Base-by-base conservation (phyloP, 2,888 invertebrate species). In the Drosophila maculinotata region DNA sequence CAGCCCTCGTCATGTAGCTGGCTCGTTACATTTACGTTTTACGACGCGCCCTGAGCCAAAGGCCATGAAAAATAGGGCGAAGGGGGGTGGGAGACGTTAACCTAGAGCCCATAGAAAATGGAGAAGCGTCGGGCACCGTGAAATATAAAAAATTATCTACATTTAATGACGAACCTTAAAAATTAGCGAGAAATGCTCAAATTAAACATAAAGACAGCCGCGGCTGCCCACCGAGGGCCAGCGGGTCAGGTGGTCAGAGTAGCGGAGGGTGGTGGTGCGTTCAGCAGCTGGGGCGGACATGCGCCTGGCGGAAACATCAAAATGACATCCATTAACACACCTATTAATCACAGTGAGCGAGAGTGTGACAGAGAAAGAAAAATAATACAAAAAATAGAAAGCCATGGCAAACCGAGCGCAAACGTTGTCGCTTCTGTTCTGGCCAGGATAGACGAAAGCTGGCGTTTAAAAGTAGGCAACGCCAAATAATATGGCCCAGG, bases 241-340 rank as follows among this genome's bases (percentile, higher is more conserved):
- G 23, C 28, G 38, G 23, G 48, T 42, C 26, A 48, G 28, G 7
- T 15, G 9, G 35, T 44, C 15, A 7, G 26, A 15, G 28, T n/a
- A 9, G 10, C 8, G 17, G 7, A 8, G 25, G 12, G 25, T 20
- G n/a, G 9, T 10, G 25, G 2, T 23, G 17, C 8, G 26, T 14
- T 25, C 4, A 14, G 30, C 7, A 31, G 47, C 20, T 30, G 52
- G 42, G 47, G 25, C 58, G 75, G 84, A 76, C 81, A 81, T 77
- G 82, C 87, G 85, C 79, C 82, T 79, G 69, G 78, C 79, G 87
- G 84, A 89, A 86, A 88, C 83, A 86, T 83, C 82, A 79, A 88
- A 90, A 89, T 89, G 89, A 89, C 89, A 90, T 89, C 89, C 89
- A 89, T 89, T 89, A 89, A 87, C 90, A 90, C 89, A 87, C 87